Evolutionary conservation across 2,113 vertebrate species (phyloP).

Genomic region (Takifugu flavidus): DNA sequence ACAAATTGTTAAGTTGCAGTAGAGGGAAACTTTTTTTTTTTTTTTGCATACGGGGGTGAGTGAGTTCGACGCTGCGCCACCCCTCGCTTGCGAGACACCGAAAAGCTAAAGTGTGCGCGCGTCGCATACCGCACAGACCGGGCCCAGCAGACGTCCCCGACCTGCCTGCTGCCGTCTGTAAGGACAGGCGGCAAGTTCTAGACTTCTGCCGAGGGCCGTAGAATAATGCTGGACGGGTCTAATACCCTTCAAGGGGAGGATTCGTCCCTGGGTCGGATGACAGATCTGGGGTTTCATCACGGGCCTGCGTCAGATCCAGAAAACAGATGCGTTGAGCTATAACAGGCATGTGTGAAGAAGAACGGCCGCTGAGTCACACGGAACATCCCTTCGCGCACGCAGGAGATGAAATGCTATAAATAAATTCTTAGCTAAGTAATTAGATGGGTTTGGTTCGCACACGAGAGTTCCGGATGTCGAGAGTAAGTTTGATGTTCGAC

Average conservation of each 20-base stretch:
- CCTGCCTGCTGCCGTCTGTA: background rate
- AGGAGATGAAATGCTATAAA: conserved; percentile 21
- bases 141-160: conserved; percentile 24
- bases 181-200: too few species aligned
- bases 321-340: conserved; percentile 20
- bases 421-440: background rate
- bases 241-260: conserved; percentile 21
- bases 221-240: conserved; percentile 12
- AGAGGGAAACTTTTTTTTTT: background rate
- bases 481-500: conserved; percentile 20
- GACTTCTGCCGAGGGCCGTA: background rate
- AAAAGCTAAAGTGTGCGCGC: background rate
- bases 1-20: background rate
- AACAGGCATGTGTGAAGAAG: conserved; percentile 28
- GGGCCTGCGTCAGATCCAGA: conserved; percentile 14
- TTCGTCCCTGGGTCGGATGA: conserved; percentile 42
- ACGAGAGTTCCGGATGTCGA: conserved; percentile 14
- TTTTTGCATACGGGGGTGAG: conserved; percentile 2
- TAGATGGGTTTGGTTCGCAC: conserved; percentile 1
- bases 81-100: conserved; percentile 18
- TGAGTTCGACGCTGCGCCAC: conserved; percentile 10
- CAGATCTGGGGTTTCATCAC: conserved; percentile 37
- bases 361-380: conserved; percentile 50
- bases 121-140: background rate
- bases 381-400: conserved; percentile 16